Conservation (phyloP, 2,888 invertebrate species). For the Netelia fuscicornis region DNA sequence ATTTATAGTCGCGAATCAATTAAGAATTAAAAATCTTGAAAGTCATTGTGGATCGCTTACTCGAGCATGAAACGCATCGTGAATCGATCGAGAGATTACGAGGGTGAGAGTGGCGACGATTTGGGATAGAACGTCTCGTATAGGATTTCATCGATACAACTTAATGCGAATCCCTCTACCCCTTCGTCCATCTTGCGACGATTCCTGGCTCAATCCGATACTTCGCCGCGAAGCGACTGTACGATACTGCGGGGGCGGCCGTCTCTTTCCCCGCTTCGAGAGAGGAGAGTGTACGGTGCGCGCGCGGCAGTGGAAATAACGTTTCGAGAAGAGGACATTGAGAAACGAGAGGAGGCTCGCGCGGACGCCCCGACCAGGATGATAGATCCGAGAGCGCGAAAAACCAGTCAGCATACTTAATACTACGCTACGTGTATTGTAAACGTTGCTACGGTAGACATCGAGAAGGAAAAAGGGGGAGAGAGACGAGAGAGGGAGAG, state of each 20-base stretch:
- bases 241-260: conserved; percentile 36
- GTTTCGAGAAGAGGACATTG: conserved; percentile 54
- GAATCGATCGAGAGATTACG: not conserved
- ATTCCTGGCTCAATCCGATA: conserved; percentile 21
- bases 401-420: conserved; percentile 53
- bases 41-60: too few species aligned
- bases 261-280: not conserved
- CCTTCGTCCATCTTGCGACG: not conserved
- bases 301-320: conserved; percentile 42
- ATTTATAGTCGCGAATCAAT: too few species aligned
- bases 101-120: not conserved
- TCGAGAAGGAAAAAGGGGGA: conserved; percentile 64
- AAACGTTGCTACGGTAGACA: conserved; percentile 52
- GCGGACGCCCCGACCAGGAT: conserved; percentile 53
- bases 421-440: conserved; percentile 29
- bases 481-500: conserved; percentile 25
- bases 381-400: conserved; percentile 57
- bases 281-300: not conserved
- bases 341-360: conserved; percentile 63
- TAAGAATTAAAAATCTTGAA: too few species aligned
- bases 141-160: conserved; percentile 20
- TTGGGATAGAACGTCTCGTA: not conserved
- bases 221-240: conserved; percentile 23
- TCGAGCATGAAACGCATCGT: not conserved
- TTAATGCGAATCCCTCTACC: conserved; percentile 27